Conservation (phyloP, 2,797 vertebrate species). For the Sebastes taczanowskii region DNA sequence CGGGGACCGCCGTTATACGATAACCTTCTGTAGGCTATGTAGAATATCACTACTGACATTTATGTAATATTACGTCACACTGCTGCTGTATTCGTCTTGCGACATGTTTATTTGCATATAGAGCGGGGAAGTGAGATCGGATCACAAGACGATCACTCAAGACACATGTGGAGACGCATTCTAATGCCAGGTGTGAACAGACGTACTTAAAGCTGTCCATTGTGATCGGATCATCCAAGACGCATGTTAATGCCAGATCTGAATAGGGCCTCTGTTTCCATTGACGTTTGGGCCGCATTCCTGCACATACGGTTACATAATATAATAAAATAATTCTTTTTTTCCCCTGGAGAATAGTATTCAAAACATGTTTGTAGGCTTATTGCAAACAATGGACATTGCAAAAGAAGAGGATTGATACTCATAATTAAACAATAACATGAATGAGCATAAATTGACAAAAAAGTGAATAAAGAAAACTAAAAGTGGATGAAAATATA, state of each 20-base stretch:
- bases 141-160: no score
- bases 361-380: background rate
- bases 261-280: background rate
- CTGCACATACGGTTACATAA: background rate
- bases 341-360: background rate
- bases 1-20: no score
- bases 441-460: background rate
- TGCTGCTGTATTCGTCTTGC: no score
- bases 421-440: background rate
- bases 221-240: no score
- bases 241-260: accelerated
- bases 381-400: background rate
- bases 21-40: no score
- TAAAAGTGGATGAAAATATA: background rate
- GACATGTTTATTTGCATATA: no score
- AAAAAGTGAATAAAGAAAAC: background rate
- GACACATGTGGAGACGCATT: no score
- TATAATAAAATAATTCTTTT: background rate
- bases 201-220: no score
- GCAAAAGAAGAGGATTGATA: background rate
- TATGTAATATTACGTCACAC: no score
- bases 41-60: no score
- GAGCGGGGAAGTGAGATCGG: no score
- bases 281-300: background rate
- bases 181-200: no score